Conservation (phyloP, 2,113 vertebrate species). For the Odocoileus virginianus region DNA sequence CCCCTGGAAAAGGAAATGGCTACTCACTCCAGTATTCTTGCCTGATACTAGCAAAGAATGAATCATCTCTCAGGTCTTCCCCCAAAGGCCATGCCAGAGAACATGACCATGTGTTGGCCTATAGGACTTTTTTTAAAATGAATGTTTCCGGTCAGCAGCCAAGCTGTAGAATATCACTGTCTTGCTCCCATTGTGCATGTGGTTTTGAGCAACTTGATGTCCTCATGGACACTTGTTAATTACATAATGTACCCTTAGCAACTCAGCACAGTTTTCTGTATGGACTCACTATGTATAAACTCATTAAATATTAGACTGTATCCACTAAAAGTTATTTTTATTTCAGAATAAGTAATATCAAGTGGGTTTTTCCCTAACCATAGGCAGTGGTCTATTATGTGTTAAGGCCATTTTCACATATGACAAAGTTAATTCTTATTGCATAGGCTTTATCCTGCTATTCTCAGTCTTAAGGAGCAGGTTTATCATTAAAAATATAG, state of each 20-base stretch:
- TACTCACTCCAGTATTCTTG: background rate
- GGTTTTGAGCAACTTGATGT: background rate
- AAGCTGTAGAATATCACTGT: no score
- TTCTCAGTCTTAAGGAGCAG: background rate
- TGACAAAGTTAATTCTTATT: conserved; percentile 17
- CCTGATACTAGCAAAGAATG: background rate
- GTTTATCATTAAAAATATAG: background rate
- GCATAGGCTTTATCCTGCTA: background rate
- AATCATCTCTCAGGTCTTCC: background rate
- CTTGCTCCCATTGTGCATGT: accelerated
- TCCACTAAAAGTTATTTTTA: background rate
- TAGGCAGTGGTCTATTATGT: background rate
- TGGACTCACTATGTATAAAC: background rate
- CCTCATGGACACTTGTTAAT: background rate
- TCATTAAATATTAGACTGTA: background rate
- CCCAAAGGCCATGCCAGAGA: background rate
- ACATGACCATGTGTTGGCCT: background rate
- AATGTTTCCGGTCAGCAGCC: background rate
- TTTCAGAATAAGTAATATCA: conserved; percentile 21
- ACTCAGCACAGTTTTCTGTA: background rate
- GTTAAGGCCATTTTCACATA: background rate
- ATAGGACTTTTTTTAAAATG: background rate
- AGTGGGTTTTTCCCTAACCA: background rate
- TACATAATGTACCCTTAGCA: background rate
- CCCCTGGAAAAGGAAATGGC: background rate